Conservation (phyloP, 1,140 invertebrate genomes). For the Zaprionus tsacasi region DNA sequence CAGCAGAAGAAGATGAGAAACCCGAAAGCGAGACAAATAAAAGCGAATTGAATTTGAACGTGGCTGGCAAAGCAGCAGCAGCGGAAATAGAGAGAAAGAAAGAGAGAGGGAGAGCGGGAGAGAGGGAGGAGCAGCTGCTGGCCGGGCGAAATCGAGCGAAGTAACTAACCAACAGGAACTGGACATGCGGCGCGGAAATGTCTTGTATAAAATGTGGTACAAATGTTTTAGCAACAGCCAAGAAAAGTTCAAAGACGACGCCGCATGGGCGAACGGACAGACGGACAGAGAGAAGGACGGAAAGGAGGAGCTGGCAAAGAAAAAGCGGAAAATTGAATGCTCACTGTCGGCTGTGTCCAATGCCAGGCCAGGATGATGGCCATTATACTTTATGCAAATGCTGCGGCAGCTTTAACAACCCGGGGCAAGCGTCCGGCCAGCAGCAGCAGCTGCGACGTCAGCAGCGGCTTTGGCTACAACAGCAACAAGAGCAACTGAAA, state of each 20-base stretch:
- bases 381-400: conserved; percentile 82
- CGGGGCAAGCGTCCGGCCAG: conserved; percentile 37
- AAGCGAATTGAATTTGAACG: conserved; percentile 40
- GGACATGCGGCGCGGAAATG: conserved; percentile 79
- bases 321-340: conserved; percentile 81
- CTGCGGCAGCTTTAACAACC: conserved; percentile 79
- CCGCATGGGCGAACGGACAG: conserved; percentile 18
- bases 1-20: conserved; percentile 7
- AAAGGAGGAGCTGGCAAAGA: conserved; percentile 23
- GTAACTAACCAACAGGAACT: conserved; percentile 60
- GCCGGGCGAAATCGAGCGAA: conserved; percentile 62
- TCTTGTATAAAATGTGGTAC: conserved; percentile 71
- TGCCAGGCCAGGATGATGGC: conserved; percentile 66
- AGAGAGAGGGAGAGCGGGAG: background rate
- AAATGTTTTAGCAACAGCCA: conserved; percentile 72
- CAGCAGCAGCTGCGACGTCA: background rate
- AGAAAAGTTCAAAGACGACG: conserved; percentile 76
- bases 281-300: background rate
- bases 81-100: conserved; percentile 33
- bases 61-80: conserved; percentile 31
- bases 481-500: conserved; percentile 12
- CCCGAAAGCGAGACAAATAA: conserved; percentile 32
- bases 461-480: conserved; percentile 1
- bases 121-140: conserved; percentile 36
- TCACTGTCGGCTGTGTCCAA: conserved; percentile 54